phyloP scores from a whole-genome alignment of 1,140 invertebrate species.

The Pararge aegeria region DNA sequence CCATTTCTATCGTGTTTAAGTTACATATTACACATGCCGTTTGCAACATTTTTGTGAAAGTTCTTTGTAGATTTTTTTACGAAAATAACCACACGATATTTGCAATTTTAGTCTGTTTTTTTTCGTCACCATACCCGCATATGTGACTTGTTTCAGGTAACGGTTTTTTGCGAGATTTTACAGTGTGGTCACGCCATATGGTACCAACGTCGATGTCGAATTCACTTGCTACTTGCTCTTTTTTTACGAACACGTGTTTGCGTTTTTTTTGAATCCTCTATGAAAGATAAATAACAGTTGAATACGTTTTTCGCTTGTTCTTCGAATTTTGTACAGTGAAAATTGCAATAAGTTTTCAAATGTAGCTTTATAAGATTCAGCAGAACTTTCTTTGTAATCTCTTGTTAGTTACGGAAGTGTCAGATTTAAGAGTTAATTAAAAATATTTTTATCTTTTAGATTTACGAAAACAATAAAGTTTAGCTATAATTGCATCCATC shows the following conservation, averaged over 20 bases:
- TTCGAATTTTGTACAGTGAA: too few relatives aligned
- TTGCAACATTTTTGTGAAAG: too few relatives aligned
- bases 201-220: constrained; percentile 16
- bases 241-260: constrained; percentile 22
- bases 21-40: too few relatives aligned
- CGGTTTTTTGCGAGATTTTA: constrained; percentile 25
- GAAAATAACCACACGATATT: not conserved
- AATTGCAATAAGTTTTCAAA: not conserved
- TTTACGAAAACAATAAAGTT: too few relatives aligned
- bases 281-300: not conserved
- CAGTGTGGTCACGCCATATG: constrained; percentile 20
- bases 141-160: constrained; percentile 25
- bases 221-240: constrained; percentile 9
- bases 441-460: too few relatives aligned
- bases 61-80: not conserved
- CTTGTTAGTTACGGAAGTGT: too few relatives aligned
- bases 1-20: too few relatives aligned
- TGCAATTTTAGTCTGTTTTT: not conserved
- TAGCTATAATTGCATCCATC: too few relatives aligned
- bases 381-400: too few relatives aligned
- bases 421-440: too few relatives aligned
- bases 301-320: not conserved
- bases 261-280: constrained; percentile 2
- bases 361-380: too few relatives aligned
- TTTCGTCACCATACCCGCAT: constrained; percentile 13